Percentiles rank a stretch among this genome's conserved stretches.
phyloP scores from a whole-genome alignment of 2,113 vertebrate genomes.

The Misgurnus anguillicaudatus region DNA sequence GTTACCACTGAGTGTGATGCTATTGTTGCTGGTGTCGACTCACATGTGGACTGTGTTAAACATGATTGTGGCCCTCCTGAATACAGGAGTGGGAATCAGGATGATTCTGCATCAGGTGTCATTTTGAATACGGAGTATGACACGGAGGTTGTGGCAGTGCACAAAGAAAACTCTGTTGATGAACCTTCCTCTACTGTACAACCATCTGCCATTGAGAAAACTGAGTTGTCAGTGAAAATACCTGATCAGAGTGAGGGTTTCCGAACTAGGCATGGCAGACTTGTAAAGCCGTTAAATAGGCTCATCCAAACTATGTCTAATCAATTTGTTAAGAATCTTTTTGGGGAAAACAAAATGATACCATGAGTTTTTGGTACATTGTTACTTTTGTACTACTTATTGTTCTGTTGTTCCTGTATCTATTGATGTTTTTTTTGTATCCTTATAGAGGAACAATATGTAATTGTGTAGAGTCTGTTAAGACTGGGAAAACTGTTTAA shows the following conservation, averaged over 20 bases:
- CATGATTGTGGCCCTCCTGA: no score
- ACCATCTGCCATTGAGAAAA: background rate
- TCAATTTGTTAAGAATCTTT: background rate
- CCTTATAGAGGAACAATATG: background rate
- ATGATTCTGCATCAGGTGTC: background rate
- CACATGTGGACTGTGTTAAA: no score
- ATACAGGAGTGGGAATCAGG: slow-evolving; percentile 8
- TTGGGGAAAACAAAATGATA: background rate
- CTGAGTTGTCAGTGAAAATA: background rate
- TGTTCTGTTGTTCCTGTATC: background rate
- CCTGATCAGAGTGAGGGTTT: background rate
- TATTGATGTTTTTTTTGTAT: background rate
- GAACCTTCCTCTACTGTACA: background rate
- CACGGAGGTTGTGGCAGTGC: background rate
- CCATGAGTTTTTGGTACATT: background rate
- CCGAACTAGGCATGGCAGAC: background rate
- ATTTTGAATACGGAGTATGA: background rate
- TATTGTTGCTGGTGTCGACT: background rate
- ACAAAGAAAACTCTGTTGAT: background rate
- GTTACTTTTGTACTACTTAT: background rate
- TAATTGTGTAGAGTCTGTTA: background rate
- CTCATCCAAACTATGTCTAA: slow-evolving; percentile 28
- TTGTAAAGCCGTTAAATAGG: slow-evolving; percentile 21
- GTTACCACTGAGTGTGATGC: background rate
- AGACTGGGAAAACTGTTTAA: slow-evolving; percentile 8